Evolutionary conservation across 2,888 invertebrate species (phyloP).

Genomic region (Macroteleia sp.): DNA sequence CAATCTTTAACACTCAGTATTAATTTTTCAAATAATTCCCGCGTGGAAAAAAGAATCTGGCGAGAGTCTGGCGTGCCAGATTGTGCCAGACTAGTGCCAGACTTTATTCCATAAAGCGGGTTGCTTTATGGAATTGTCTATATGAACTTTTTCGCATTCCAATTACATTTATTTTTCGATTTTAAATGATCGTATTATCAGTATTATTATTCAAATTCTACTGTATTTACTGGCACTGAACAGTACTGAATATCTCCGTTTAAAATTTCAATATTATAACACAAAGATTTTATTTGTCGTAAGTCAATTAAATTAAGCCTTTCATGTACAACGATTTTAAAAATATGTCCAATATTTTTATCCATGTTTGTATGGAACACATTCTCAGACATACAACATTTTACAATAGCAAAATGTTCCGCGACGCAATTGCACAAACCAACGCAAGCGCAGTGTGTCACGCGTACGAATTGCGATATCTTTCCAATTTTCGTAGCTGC

Average conservation of each 20-base stretch:
- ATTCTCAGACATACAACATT: background rate
- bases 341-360: background rate
- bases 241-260: background rate
- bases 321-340: background rate
- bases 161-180: no score
- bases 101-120: no score
- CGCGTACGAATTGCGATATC: conserved; percentile 29
- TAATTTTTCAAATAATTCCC: no score
- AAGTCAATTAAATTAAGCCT: background rate
- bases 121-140: no score
- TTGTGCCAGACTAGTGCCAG: no score
- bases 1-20: no score
- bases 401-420: conserved; percentile 21
- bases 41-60: no score
- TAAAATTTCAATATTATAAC: background rate
- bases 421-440: conserved; percentile 36
- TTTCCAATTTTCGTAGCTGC: conserved; percentile 20
- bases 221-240: background rate
- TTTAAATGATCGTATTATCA: no score
- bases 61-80: no score
- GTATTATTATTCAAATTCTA: conserved; percentile 16
- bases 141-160: no score
- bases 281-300: background rate
- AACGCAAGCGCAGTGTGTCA: conserved; percentile 32
- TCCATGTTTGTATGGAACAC: background rate